Conservation (phyloP, 1,140 invertebrate genomes). For the Aphelenchoides avenae region DNA sequence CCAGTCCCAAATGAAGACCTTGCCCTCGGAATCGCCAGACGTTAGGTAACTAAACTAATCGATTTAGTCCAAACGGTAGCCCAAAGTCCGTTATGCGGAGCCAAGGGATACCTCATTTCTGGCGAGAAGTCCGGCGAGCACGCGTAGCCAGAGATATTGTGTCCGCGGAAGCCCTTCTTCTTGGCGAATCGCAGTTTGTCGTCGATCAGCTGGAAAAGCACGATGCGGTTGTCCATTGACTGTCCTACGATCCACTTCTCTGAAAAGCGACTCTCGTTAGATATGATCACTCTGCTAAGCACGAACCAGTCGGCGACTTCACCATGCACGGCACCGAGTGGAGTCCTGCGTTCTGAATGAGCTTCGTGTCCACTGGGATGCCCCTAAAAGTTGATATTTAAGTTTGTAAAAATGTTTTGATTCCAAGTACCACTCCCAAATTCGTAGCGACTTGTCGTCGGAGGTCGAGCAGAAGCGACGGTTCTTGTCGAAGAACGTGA, state of each 20-base stretch:
- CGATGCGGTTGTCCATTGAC: slow-evolving; percentile 98
- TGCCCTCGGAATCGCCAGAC: slow-evolving; percentile 98
- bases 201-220: slow-evolving; percentile 93
- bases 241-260: slow-evolving; percentile 97
- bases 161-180: slow-evolving; percentile 94
- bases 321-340: slow-evolving; percentile 97
- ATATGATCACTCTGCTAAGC: slow-evolving; percentile 3
- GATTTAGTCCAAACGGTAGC: background rate
- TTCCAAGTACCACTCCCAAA: slow-evolving; percentile 89
- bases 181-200: slow-evolving; percentile 75
- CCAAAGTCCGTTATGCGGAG: slow-evolving; percentile 2
- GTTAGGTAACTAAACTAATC: slow-evolving; percentile 80
- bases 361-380: slow-evolving; percentile 99
- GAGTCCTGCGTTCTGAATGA: slow-evolving; percentile 99
- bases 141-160: slow-evolving; percentile 97
- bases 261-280: slow-evolving; percentile 25
- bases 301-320: slow-evolving; percentile 78
- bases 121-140: slow-evolving; percentile 95
- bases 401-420: background rate
- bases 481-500: slow-evolving; percentile 98
- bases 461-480: slow-evolving; percentile 93
- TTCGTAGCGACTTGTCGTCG: slow-evolving; percentile 94
- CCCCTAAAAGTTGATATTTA: slow-evolving; percentile 68
- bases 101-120: slow-evolving; percentile 77
- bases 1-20: slow-evolving; percentile 99